Conservation (phyloP, 2,888 invertebrate species). For the Mimumesa dahlbomi region DNA sequence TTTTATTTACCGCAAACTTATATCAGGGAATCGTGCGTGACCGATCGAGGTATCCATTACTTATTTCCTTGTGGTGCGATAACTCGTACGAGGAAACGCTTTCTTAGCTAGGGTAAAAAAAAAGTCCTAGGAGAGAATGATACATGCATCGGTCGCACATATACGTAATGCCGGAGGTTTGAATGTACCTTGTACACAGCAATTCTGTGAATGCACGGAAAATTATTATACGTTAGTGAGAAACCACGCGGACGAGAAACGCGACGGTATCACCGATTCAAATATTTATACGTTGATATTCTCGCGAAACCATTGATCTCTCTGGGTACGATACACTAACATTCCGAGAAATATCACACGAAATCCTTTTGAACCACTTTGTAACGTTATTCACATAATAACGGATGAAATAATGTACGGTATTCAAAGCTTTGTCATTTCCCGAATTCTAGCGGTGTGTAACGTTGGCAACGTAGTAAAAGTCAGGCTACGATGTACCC, state of each 20-base stretch:
- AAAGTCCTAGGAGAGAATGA: constrained; percentile 12
- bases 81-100: constrained; percentile 23
- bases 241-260: constrained; percentile 9
- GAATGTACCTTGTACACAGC: neutral
- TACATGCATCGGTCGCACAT: neutral
- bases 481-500: too few species aligned
- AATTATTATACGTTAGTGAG: constrained; percentile 35
- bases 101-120: constrained; percentile 21
- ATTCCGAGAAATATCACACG: too few species aligned
- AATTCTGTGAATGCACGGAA: constrained; percentile 22
- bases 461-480: too few species aligned
- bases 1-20: constrained; percentile 24
- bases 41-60: constrained; percentile 34
- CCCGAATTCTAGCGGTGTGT: too few species aligned
- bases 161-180: constrained; percentile 9
- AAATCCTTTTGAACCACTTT: too few species aligned
- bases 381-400: too few species aligned
- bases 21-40: constrained; percentile 26
- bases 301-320: too few species aligned
- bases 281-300: neutral
- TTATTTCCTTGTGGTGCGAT: constrained; percentile 18
- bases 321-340: too few species aligned
- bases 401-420: too few species aligned
- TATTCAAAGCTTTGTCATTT: too few species aligned
- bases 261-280: constrained; percentile 20